Conservation (phyloP, 2,797 vertebrate genomes). For the Dicrostonyx torquatus region DNA sequence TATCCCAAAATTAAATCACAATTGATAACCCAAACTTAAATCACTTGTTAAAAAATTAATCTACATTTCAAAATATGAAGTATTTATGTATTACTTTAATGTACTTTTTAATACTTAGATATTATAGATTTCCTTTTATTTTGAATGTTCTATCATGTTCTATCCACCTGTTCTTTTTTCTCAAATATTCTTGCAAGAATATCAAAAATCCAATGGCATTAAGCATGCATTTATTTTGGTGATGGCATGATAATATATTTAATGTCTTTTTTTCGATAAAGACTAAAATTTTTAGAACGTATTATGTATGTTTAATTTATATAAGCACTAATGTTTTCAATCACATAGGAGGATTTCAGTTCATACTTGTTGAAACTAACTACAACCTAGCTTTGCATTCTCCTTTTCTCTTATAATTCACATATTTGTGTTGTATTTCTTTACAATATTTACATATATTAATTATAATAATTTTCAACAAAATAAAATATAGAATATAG, state of each 20-base stretch:
- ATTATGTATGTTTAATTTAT: neutral
- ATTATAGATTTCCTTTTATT: neutral
- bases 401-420: neutral
- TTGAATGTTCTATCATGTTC: neutral
- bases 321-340: neutral
- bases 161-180: neutral
- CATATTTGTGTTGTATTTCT: neutral
- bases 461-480: neutral
- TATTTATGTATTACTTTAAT: conserved; percentile 15
- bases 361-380: conserved; percentile 34
- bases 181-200: neutral
- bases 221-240: conserved; percentile 16
- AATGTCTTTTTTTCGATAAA: neutral
- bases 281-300: neutral
- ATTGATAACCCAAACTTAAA: neutral
- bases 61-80: conserved; percentile 28
- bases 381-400: conserved; percentile 1
- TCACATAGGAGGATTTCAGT: neutral
- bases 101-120: neutral
- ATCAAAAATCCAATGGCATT: conserved; percentile 21
- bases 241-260: neutral
- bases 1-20: neutral
- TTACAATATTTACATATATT: neutral
- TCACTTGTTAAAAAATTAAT: neutral
- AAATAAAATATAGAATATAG: neutral